A percentile compares a stretch with the other conserved stretches of the same genome.
These are phyloP conservation scores for Ivindomyrus marchei DNA, from an alignment of 2,113 vertebrate genomes.

Conservation along the genomic window DNA sequence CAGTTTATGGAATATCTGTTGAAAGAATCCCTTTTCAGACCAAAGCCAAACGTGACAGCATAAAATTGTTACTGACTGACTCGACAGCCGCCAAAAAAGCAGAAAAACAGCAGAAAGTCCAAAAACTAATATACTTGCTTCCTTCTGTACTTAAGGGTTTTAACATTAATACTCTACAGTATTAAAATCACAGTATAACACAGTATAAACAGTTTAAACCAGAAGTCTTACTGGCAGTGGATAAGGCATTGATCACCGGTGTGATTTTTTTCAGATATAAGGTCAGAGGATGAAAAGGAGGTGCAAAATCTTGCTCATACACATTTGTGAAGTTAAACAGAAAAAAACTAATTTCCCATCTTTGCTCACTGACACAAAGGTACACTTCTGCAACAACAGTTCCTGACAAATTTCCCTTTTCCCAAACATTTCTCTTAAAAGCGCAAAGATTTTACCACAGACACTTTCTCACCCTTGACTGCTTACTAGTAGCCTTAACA, in stretches of 20 bases:
- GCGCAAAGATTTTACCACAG: not conserved
- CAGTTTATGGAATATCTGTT: not conserved
- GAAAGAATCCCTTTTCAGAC: not conserved
- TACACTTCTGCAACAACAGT: not conserved
- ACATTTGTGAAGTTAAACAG: not conserved
- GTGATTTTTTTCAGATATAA: not conserved
- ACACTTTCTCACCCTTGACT: not conserved
- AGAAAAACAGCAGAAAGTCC: not conserved
- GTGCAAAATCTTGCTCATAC: not conserved
- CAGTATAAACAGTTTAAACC: not conserved
- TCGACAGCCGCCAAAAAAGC: not conserved
- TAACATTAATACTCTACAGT: not conserved
- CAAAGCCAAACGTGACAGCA: not conserved
- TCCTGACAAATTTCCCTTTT: not conserved
- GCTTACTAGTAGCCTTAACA: not conserved
- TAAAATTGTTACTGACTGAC: not conserved
- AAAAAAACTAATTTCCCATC: not conserved
- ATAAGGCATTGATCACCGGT: not conserved
- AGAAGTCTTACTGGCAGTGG: not conserved
- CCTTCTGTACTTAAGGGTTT: not conserved
- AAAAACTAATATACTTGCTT: not conserved
- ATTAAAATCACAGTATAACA: not conserved
- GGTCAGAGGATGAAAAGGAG: not conserved
- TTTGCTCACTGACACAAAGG: not conserved
- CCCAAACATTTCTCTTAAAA: not conserved